Percentiles rank a stretch among this genome's conserved stretches.
Conservation (phyloP, 2,888 invertebrate genomes). For the Dinocampus coccinellae region DNA sequence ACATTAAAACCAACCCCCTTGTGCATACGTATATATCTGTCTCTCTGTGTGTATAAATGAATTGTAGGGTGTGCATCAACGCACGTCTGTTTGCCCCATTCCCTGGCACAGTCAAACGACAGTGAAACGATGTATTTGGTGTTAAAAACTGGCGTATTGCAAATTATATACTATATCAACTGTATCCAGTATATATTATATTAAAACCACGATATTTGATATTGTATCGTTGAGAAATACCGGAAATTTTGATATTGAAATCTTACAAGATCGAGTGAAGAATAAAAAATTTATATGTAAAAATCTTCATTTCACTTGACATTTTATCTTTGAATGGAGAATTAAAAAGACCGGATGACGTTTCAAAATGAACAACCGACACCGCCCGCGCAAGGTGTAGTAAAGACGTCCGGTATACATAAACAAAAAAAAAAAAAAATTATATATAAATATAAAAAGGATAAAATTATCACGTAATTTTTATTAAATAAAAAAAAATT, state of each 20-base stretch:
- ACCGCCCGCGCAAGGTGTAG: slow-evolving; percentile 13
- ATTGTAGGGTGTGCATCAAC: not conserved
- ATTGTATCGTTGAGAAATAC: not conserved
- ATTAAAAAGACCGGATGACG: not conserved
- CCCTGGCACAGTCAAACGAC: not conserved
- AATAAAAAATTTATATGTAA: not conserved
- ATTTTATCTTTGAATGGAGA: too few relatives aligned
- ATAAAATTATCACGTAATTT: too few relatives aligned
- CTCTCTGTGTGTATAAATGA: slow-evolving; percentile 4
- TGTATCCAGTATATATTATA: too few relatives aligned
- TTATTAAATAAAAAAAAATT: not conserved
- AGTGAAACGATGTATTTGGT: not conserved
- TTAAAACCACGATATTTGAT: not conserved
- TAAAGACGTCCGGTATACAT: not conserved
- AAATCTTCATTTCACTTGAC: too few relatives aligned
- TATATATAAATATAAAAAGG: too few relatives aligned
- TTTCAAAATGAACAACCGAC: slow-evolving; percentile 3
- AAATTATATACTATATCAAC: not conserved
- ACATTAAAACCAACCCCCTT: slow-evolving; percentile 45
- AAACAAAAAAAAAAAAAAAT: too few relatives aligned
- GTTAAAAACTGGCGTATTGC: not conserved
- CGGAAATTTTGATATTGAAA: not conserved
- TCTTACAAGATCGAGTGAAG: not conserved
- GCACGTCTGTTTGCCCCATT: not conserved
- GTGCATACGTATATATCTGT: slow-evolving; percentile 1